Evolutionary conservation across 2,888 invertebrate genomes (phyloP).

Genomic region (Drosophila prolongata): DNA sequence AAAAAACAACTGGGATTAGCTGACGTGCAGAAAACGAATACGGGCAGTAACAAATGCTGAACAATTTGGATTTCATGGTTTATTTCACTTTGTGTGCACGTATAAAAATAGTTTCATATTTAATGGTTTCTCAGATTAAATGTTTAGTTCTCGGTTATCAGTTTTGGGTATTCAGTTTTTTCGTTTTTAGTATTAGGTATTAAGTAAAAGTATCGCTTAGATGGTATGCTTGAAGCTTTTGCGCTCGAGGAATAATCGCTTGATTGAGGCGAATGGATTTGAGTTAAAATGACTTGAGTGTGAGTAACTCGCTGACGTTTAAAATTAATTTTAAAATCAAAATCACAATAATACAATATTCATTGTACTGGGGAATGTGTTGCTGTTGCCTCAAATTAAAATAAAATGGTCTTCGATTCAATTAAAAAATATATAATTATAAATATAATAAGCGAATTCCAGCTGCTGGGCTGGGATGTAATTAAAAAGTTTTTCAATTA

Average conservation of each 20-base stretch:
- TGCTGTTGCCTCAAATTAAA: not conserved
- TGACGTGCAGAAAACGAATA: conserved; percentile 32
- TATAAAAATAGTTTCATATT: conserved; percentile 38
- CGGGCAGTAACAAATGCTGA: conserved; percentile 21
- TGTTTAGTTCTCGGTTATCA: conserved; percentile 16
- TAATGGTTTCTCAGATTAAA: not conserved
- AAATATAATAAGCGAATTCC: conserved; percentile 29
- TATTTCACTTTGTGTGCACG: conserved; percentile 27
- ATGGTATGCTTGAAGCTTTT: conserved; percentile 39
- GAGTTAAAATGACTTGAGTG: conserved; percentile 45
- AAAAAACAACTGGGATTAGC: conserved; percentile 28
- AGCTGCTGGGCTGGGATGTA: not conserved
- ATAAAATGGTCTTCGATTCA: not conserved
- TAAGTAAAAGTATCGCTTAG: conserved; percentile 61
- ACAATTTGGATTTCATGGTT: conserved; percentile 19
- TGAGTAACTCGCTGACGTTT: conserved; percentile 4
- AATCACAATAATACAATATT: conserved; percentile 27
- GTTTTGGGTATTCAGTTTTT: conserved; percentile 12
- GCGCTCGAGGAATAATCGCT: conserved; percentile 32
- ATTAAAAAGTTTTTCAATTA: conserved; percentile 24
- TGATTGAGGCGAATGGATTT: conserved; percentile 24
- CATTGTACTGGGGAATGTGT: conserved; percentile 19
- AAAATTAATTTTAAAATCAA: conserved; percentile 28
- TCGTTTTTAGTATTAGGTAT: conserved; percentile 27
- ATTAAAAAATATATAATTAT: conserved; percentile 28